Conservation (phyloP, 2,888 invertebrate genomes). For the Patella depressa region DNA sequence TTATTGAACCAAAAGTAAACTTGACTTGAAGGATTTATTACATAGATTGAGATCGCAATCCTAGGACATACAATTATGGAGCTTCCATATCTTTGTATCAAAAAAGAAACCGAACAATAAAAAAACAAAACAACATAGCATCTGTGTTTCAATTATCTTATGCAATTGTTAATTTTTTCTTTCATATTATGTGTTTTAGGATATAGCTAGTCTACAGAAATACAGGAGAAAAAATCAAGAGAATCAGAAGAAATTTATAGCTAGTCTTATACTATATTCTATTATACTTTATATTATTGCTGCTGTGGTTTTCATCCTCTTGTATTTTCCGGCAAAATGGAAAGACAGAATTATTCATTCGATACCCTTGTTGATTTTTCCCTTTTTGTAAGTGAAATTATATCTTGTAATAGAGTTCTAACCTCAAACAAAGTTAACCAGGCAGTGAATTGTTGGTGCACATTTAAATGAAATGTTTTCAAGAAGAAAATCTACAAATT, state of each 20-base stretch:
- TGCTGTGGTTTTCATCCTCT: constrained; percentile 84
- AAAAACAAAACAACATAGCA: background rate
- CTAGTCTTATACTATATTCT: constrained; percentile 79
- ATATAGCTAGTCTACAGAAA: constrained; percentile 85
- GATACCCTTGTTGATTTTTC: constrained; percentile 84
- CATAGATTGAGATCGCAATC: too few relatives aligned
- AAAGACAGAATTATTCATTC: constrained; percentile 82
- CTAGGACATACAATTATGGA: too few relatives aligned
- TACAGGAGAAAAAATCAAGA: constrained; percentile 86
- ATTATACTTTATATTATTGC: constrained; percentile 77
- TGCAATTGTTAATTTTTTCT: background rate
- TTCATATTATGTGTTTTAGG: constrained; percentile 69
- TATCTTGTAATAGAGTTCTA: too few relatives aligned
- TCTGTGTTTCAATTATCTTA: background rate
- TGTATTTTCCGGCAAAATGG: constrained; percentile 83
- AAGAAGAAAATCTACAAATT: too few relatives aligned
- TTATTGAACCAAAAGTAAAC: too few relatives aligned
- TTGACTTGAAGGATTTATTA: too few relatives aligned
- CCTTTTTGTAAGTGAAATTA: constrained; percentile 81
- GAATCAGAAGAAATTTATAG: constrained; percentile 85
- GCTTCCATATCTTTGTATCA: background rate
- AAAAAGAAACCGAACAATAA: background rate
- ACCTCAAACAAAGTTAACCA: too few relatives aligned
- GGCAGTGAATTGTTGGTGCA: too few relatives aligned
- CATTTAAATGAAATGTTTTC: too few relatives aligned